A percentile compares a stretch with the other conserved stretches of the same genome.
phyloP scores from a whole-genome alignment of 2,113 vertebrate genomes.

The Crotalus horridus region DNA sequence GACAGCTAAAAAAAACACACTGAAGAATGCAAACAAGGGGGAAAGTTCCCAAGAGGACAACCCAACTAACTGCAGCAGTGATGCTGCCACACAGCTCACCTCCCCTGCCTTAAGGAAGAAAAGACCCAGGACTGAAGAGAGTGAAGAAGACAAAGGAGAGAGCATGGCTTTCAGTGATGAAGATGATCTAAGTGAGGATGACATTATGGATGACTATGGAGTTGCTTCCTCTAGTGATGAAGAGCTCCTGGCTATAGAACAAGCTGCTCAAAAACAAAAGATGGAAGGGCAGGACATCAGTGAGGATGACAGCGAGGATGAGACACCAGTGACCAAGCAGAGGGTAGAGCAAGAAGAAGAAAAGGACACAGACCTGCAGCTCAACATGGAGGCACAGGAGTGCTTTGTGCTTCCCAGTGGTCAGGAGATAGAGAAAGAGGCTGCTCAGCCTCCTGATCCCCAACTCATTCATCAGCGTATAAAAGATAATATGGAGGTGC shows the following conservation, averaged over 20 bases:
- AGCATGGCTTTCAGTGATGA: slow-evolving; percentile 61
- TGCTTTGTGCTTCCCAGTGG: slow-evolving; percentile 77
- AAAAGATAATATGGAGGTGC: slow-evolving; percentile 89
- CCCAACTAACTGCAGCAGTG: slow-evolving; percentile 70
- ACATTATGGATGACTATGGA: slow-evolving; percentile 88
- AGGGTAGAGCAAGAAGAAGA: slow-evolving; percentile 47
- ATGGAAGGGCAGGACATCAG: slow-evolving; percentile 53
- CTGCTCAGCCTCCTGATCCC: slow-evolving; percentile 76
- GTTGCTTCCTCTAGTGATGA: slow-evolving; percentile 49
- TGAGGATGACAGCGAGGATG: slow-evolving; percentile 66
- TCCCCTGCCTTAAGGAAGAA: slow-evolving; percentile 69
- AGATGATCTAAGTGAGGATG: slow-evolving; percentile 71
- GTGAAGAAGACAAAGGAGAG: slow-evolving; percentile 66
- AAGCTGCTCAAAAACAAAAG: slow-evolving; percentile 82
- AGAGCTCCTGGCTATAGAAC: slow-evolving; percentile 90
- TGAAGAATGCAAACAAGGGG: slow-evolving; percentile 3
- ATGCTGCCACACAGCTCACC: slow-evolving; percentile 76
- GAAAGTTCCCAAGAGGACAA: neutral
- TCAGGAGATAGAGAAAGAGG: slow-evolving; percentile 80
- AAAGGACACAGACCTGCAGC: slow-evolving; percentile 73
- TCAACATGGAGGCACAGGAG: slow-evolving; percentile 82
- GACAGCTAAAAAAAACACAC: slow-evolving; percentile 27
- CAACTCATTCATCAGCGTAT: slow-evolving; percentile 87
- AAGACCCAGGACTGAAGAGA: slow-evolving; percentile 58
- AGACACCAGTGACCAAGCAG: neutral